Base-by-base conservation (phyloP, 2,797 vertebrate species). In the Enteromius mattozi region DNA sequence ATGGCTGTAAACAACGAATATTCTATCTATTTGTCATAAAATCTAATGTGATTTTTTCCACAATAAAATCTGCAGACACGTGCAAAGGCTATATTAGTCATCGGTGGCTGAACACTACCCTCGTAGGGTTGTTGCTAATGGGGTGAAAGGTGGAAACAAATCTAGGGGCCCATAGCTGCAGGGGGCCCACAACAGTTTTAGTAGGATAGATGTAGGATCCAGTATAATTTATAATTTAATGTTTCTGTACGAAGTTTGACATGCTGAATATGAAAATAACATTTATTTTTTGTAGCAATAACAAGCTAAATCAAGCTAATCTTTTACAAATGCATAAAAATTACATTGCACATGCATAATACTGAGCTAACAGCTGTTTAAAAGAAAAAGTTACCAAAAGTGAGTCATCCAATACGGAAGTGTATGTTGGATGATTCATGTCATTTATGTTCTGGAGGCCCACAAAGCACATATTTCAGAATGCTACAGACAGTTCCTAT, bases 1-100 rank as follows among this genome's bases (percentile, higher is more conserved):
- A 82, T 82, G 54, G 56, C 40, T 37, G 69, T 63, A 82, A 74
- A 82, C 69, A 82, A 82, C 45, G 3, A n/a, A 63, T 74, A 63
- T 61, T 30, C 6, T 30, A 35, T 59, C 33, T 59, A 71, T 82
- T 63, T 82, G 80, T 74, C 27, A 63, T 37, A 14, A 24, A 81
- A 61, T 61, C 24, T 9, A 74, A 74, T 24, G 27, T 30, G 9
- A 35, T 81, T 3, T 45, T 40, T 54, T 33, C 0, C 19, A 49
- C 19, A 69, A 30, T 69, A 42, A 30, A 59, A 80, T 35, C 45
- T 74, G 8, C 47, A 45, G 27, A 80, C 47, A 68, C 40, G 30
- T 63, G 56, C 19, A 72, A 51, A 72, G 8, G 27, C 56, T 30
- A 49, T 30, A 85, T 70, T 70, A 59, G 47, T 83, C 82, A 69